Evolutionary conservation across 2,113 vertebrate species (phyloP).

Genomic region (Clupea harengus): DNA sequence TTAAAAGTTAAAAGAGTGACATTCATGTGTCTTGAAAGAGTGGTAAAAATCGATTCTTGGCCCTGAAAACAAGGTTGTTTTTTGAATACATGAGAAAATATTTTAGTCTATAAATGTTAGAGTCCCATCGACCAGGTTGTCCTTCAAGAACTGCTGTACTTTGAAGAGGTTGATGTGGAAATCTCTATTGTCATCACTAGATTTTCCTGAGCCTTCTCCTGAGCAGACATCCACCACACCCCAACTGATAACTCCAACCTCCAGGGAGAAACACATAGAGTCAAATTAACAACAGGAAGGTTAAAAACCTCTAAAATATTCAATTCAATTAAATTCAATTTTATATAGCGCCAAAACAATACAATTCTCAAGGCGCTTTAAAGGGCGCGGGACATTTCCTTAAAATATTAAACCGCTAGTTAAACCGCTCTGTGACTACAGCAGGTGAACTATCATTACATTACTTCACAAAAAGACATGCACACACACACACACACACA

Average conservation of each 20-base stretch:
- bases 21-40: neutral
- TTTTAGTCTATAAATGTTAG: neutral
- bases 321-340: too few species aligned
- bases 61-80: neutral
- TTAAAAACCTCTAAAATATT: neutral
- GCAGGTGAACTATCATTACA: too few species aligned
- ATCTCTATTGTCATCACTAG: neutral
- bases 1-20: neutral
- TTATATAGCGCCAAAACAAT: too few species aligned
- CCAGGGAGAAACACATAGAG: neutral
- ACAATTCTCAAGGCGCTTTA: too few species aligned
- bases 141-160: neutral
- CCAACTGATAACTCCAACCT: neutral
- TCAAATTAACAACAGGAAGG: neutral
- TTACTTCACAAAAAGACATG: neutral
- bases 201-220: neutral
- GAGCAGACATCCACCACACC: neutral
- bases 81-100: neutral
- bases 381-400: too few species aligned
- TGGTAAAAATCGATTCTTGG: neutral
- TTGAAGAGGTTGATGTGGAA: slow-evolving; percentile 3
- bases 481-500: neutral
- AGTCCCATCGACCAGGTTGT: neutral
- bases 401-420: too few species aligned
- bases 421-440: too few species aligned